Percentiles rank a stretch among this genome's conserved stretches.
These are phyloP conservation scores for Chelmon rostratus DNA, from an alignment of 2,797 vertebrate species.

Conservation along the genomic window DNA sequence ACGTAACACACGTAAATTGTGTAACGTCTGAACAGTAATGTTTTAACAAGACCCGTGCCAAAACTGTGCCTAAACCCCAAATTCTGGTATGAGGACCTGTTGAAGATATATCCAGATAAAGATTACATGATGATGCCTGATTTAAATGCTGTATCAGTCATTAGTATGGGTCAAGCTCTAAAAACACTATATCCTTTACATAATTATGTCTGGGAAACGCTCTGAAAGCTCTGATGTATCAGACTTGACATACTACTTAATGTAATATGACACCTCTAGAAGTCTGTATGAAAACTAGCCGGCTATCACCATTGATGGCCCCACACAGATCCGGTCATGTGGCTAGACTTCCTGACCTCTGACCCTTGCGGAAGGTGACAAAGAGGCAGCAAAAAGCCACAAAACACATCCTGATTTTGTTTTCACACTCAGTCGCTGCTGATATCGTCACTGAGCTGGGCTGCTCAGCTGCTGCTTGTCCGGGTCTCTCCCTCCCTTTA, in stretches of 20 bases:
- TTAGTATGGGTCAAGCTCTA: not conserved
- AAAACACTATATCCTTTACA: not conserved
- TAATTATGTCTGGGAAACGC: no score
- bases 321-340: constrained; percentile 21
- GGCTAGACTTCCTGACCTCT: constrained; percentile 56
- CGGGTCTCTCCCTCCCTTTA: not conserved
- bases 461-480: constrained; percentile 30
- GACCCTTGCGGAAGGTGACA: constrained; percentile 39
- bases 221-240: no score
- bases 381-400: constrained; percentile 39
- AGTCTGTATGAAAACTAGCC: not conserved
- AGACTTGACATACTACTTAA: not conserved
- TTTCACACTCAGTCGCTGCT: constrained; percentile 39
- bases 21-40: no score
- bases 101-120: no score
- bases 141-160: no score
- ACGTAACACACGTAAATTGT: no score
- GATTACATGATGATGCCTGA: no score
- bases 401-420: constrained; percentile 63
- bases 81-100: no score
- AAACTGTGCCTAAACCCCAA: no score
- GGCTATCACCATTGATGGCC: not conserved
- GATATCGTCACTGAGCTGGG: constrained; percentile 11
- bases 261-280: not conserved
- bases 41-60: no score